These are phyloP conservation scores for Schizopygopsis pylzovi DNA, from an alignment of 2,797 vertebrate genomes.

Conservation along the genomic window DNA sequence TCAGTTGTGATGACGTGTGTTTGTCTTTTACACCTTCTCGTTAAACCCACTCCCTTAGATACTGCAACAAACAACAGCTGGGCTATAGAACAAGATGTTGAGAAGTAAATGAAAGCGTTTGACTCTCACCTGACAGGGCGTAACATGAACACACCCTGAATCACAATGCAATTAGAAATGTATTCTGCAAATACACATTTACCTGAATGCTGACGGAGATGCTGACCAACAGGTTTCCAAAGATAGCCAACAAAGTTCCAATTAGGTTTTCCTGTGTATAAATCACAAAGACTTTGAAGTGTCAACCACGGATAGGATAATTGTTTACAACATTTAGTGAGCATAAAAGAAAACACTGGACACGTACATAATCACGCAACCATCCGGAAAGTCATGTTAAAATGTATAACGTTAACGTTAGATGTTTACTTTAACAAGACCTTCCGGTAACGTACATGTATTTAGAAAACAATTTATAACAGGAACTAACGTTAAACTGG, in stretches of 20 bases:
- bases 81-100: slow-evolving; percentile 25
- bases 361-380: neutral
- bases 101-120: neutral
- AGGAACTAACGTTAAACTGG: neutral
- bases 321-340: neutral
- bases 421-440: neutral
- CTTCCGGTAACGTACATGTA: neutral
- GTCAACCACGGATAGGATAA: neutral
- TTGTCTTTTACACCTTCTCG: neutral
- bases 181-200: slow-evolving; percentile 49
- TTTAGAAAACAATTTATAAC: neutral
- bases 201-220: slow-evolving; percentile 95
- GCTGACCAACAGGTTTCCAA: slow-evolving; percentile 93
- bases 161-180: slow-evolving; percentile 25
- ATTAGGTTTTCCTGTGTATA: slow-evolving; percentile 90
- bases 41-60: slow-evolving; percentile 7
- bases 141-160: slow-evolving; percentile 42
- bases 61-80: slow-evolving; percentile 14
- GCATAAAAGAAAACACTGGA: neutral
- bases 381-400: neutral
- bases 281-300: neutral
- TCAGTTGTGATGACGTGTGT: neutral
- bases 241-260: slow-evolving; percentile 92
- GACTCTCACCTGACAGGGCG: neutral
- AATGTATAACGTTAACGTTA: too few relatives aligned